Evolutionary conservation across 2,797 vertebrate species (phyloP).

Genomic region (Poeciliopsis presidionis): DNA sequence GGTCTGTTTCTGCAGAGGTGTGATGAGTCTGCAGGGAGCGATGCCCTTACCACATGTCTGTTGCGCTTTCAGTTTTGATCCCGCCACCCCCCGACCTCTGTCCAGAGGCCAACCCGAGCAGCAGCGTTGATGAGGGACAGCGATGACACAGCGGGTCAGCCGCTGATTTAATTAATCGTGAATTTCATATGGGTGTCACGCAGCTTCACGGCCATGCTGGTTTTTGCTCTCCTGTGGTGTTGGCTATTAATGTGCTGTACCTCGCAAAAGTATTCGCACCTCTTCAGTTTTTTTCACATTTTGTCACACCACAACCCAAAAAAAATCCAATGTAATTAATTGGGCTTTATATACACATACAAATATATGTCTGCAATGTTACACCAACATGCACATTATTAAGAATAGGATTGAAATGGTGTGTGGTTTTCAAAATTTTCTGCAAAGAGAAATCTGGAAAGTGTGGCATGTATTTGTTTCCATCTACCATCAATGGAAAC

Average conservation of each 20-base stretch:
- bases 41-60: constrained; percentile 51
- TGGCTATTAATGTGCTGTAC: constrained; percentile 63
- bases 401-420: neutral
- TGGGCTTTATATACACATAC: neutral
- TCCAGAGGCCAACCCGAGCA: constrained; percentile 52
- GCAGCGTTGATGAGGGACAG: constrained; percentile 39
- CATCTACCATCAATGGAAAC: neutral
- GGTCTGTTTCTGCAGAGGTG: constrained; percentile 30
- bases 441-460: neutral
- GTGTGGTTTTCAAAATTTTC: neutral
- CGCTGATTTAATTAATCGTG: constrained; percentile 71
- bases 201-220: constrained; percentile 50
- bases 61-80: constrained; percentile 43
- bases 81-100: constrained; percentile 41
- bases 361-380: too few species aligned
- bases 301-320: neutral
- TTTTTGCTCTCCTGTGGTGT: constrained; percentile 62
- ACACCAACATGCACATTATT: neutral
- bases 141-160: constrained; percentile 61
- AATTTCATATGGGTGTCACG: constrained; percentile 57
- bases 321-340: neutral
- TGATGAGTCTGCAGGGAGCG: constrained; percentile 51
- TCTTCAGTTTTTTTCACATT: neutral
- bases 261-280: neutral
- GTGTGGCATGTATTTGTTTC: neutral